Percentiles rank a stretch among this genome's conserved stretches.
phyloP scores from a whole-genome alignment of 2,113 vertebrate genomes.

The Alethe castanea region DNA sequence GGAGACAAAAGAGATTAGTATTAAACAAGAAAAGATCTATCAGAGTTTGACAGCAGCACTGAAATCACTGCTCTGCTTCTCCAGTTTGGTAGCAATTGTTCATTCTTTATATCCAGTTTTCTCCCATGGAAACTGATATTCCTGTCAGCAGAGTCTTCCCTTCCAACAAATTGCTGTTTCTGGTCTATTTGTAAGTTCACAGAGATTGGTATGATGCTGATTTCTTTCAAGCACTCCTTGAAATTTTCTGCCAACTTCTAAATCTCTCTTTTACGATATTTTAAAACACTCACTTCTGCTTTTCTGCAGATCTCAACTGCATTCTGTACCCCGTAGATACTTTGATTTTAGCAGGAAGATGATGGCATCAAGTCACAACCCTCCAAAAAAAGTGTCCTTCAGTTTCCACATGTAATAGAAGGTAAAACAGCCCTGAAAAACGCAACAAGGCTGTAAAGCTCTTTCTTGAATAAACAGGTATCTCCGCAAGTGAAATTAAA shows the following conservation, averaged over 20 bases:
- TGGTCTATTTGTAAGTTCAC: conserved; percentile 17
- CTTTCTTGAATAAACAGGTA: background rate
- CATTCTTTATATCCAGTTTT: conserved; percentile 22
- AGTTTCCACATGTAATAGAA: background rate
- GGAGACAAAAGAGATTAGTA: background rate
- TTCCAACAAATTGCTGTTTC: background rate
- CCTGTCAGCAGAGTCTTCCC: background rate
- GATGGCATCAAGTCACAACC: background rate
- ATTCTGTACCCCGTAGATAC: background rate
- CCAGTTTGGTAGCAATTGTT: background rate
- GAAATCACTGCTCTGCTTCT: background rate
- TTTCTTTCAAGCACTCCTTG: background rate
- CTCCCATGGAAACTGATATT: background rate
- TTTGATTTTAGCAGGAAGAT: background rate
- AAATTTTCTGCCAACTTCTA: conserved; percentile 24
- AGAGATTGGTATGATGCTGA: background rate
- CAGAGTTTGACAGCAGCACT: background rate
- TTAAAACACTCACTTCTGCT: background rate
- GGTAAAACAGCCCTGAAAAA: background rate
- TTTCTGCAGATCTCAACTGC: background rate
- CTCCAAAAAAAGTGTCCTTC: background rate
- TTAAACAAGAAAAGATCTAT: background rate
- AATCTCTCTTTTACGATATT: background rate
- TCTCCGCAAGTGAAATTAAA: background rate
- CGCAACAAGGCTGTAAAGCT: background rate